These are phyloP conservation scores for Lethrus apterus DNA, from an alignment of 1,140 invertebrate genomes.

Conservation along the genomic window DNA sequence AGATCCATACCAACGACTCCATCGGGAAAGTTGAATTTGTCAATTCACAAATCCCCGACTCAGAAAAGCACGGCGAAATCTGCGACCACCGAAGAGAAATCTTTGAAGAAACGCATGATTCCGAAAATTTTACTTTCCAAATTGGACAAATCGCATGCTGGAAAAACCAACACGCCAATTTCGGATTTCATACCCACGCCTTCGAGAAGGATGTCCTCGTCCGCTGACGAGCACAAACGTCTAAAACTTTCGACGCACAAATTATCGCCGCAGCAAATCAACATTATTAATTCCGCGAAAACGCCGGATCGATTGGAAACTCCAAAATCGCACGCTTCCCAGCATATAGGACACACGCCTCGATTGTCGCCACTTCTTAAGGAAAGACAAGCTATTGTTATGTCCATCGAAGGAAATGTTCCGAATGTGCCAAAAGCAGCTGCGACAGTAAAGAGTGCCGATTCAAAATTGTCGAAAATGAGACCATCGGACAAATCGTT, in stretches of 20 bases:
- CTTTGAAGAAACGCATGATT: conserved; percentile 5
- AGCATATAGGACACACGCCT: background rate
- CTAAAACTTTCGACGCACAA: background rate
- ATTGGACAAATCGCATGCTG: background rate
- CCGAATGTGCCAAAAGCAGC: too few species aligned
- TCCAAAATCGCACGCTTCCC: background rate
- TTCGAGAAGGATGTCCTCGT: background rate
- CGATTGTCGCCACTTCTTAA: background rate
- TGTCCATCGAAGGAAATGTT: too few species aligned
- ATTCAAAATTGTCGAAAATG: background rate
- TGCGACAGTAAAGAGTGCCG: background rate
- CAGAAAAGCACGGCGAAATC: background rate
- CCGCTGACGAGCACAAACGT: conserved; percentile 6
- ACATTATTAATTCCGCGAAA: too few species aligned
- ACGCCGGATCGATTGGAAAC: background rate
- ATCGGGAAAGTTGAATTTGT: background rate
- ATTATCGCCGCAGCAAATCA: too few species aligned
- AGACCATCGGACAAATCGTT: conserved; percentile 1
- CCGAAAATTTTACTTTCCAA: conserved; percentile 7
- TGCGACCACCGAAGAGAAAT: conserved; percentile 1
- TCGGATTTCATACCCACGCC: conserved; percentile 1
- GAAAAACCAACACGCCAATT: conserved; percentile 2
- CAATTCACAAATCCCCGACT: background rate
- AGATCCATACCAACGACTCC: background rate
- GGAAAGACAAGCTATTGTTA: too few species aligned